phyloP scores from a whole-genome alignment of 1,140 invertebrate genomes.

The Dendrolimus kikuchii region DNA sequence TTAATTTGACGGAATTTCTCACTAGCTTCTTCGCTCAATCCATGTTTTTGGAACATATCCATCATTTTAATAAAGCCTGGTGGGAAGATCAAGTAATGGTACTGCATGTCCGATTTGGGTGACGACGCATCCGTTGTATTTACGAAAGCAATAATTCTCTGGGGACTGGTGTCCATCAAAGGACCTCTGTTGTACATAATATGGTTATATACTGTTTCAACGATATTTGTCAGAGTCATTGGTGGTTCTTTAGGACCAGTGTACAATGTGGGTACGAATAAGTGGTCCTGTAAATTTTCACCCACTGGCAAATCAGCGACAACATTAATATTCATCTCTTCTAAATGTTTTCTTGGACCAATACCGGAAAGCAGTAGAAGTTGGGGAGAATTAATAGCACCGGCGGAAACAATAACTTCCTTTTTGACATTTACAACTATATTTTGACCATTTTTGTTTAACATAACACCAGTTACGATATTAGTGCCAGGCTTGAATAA shows the following conservation, averaged over 20 bases:
- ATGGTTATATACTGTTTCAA: constrained; percentile 19
- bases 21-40: constrained; percentile 22
- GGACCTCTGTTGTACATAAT: constrained; percentile 27
- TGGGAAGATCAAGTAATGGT: constrained; percentile 32
- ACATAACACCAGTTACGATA: constrained; percentile 74
- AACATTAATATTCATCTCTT: constrained; percentile 74
- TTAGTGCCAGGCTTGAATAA: constrained; percentile 70
- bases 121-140: constrained; percentile 34
- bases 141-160: constrained; percentile 32
- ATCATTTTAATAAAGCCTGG: constrained; percentile 27
- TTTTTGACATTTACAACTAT: constrained; percentile 70
- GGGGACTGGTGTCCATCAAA: constrained; percentile 24
- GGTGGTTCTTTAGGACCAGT: constrained; percentile 20
- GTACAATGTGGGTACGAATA: constrained; percentile 43
- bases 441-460: constrained; percentile 66
- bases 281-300: constrained; percentile 78
- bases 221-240: constrained; percentile 18
- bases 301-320: constrained; percentile 76
- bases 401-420: constrained; percentile 80
- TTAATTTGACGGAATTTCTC: constrained; percentile 33
- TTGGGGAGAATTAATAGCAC: constrained; percentile 80
- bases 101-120: constrained; percentile 36
- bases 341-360: constrained; percentile 79
- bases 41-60: constrained; percentile 29
- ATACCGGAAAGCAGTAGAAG: constrained; percentile 84